Base-by-base conservation (phyloP, 2,888 invertebrate genomes). In the Taenaris catops region DNA sequence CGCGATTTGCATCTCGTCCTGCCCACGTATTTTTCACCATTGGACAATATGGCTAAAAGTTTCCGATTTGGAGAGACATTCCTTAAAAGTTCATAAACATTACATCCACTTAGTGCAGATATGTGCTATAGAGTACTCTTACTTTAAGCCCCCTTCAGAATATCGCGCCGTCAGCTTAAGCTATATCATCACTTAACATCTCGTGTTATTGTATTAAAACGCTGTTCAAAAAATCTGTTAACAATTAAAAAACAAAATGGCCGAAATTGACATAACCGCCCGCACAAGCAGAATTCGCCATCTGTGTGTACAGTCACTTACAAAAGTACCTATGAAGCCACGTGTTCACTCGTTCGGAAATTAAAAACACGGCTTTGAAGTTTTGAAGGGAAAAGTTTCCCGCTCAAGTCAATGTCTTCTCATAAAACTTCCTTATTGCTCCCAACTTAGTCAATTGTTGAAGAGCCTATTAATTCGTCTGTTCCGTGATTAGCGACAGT, bases 21-120 rank as follows among this genome's bases (percentile, higher is more conserved):
- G 66, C 73, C 71, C 67, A 72, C 73, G 73, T 71, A 79, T 78
- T 79, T 79, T 78, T 78, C 74, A 75, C 63, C 45, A 58, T 58
- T 58, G 48, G 16, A 7, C 28, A 18, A 1, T 21, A 38, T n/a
- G 3, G 17, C 32, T 17, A 32, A 9, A 10, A 8, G 8, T 8
- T 1, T 5, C 4, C 14, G 4, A 16, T 10, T 16, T 10, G 6
- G 23, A 2, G 3, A 9, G 14, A 14, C 10, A 23, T 4, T 23
- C 6, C 7, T 7, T n/a, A 2, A 7, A 14, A 14, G 4, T 14
- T 14, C 14, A 14, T 14, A 3, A 14, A 14, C 14, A 14, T 14
- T 4, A 14, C 14, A 14, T 14, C 2, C 2, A 14, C 14, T 3
- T 14, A 14, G 14, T n/a, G n/a, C n/a, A n/a, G n/a, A n/a, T n/a